Evolutionary conservation across 2,888 invertebrate species (phyloP).

Genomic region (Stenoptilia bipunctidactyla): DNA sequence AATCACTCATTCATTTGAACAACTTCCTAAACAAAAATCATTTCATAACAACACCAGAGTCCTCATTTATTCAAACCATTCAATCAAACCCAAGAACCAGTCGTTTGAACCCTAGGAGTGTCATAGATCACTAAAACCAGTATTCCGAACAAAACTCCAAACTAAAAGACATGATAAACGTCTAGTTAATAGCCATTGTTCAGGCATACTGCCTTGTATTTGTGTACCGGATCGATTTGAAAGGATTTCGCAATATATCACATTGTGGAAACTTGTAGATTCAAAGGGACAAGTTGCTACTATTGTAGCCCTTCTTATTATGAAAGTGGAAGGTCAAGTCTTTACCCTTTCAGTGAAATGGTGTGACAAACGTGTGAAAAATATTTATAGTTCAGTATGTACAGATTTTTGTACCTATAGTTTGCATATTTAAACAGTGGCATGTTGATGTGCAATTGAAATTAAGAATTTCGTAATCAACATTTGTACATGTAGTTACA

Average conservation of each 20-base stretch:
- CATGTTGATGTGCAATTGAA: too few species aligned
- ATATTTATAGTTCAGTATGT: too few species aligned
- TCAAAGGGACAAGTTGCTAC: too few species aligned
- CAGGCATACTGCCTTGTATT: constrained; percentile 35
- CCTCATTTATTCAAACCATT: not conserved
- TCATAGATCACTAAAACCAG: too few species aligned
- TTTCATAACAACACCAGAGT: not conserved
- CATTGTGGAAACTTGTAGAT: constrained; percentile 10
- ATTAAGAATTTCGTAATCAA: too few species aligned
- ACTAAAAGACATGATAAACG: constrained; percentile 41
- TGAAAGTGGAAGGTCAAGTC: constrained; percentile 25
- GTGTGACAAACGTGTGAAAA: not conserved
- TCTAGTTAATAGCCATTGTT: constrained; percentile 57
- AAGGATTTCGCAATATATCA: constrained; percentile 21
- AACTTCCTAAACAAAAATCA: too few species aligned
- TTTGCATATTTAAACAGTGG: too few species aligned
- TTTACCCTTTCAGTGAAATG: constrained; percentile 2
- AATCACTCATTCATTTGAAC: too few species aligned
- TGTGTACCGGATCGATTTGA: constrained; percentile 40
- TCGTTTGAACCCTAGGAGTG: too few species aligned
- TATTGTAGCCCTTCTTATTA: constrained; percentile 9
- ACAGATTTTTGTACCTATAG: too few species aligned
- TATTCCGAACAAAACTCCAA: not conserved
- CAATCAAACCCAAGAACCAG: not conserved
- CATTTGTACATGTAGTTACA: too few species aligned